Evolutionary conservation across 2,888 invertebrate species (phyloP).

Genomic region (Cataglyphis altisquamis): DNA sequence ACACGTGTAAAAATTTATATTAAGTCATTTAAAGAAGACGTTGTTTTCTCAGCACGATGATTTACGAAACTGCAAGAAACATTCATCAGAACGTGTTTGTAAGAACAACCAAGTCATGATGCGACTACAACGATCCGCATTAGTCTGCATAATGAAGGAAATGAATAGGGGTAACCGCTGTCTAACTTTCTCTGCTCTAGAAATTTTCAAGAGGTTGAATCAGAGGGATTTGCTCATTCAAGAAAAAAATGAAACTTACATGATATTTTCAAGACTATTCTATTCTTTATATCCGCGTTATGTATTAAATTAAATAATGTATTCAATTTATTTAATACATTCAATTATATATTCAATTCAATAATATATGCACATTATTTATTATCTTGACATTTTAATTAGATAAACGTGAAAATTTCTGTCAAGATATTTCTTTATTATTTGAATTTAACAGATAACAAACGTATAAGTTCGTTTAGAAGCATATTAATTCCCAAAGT

Average conservation of each 20-base stretch:
- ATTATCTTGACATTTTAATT: not conserved
- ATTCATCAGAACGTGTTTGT: slow-evolving; percentile 11
- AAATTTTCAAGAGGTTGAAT: slow-evolving; percentile 17
- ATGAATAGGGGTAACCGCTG: slow-evolving; percentile 15
- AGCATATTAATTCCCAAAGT: not conserved
- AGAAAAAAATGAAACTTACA: slow-evolving; percentile 1
- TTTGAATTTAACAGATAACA: not conserved
- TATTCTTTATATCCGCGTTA: not conserved
- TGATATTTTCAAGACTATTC: not conserved
- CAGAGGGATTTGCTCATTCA: slow-evolving; percentile 4
- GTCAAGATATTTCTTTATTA: not conserved
- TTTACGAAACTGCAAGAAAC: not conserved
- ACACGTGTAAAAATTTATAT: not conserved
- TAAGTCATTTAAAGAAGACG: not conserved
- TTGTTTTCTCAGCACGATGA: not conserved
- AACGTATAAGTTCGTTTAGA: not conserved
- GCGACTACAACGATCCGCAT: slow-evolving; percentile 29
- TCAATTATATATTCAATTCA: not conserved
- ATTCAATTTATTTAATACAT: not conserved
- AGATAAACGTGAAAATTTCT: not conserved
- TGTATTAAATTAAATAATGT: not conserved
- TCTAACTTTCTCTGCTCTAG: slow-evolving; percentile 11
- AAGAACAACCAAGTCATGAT: slow-evolving; percentile 31
- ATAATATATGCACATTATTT: not conserved
- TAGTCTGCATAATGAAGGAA: slow-evolving; percentile 36